Evolutionary conservation across 2,113 vertebrate species (phyloP).

Genomic region (Sprattus sprattus): DNA sequence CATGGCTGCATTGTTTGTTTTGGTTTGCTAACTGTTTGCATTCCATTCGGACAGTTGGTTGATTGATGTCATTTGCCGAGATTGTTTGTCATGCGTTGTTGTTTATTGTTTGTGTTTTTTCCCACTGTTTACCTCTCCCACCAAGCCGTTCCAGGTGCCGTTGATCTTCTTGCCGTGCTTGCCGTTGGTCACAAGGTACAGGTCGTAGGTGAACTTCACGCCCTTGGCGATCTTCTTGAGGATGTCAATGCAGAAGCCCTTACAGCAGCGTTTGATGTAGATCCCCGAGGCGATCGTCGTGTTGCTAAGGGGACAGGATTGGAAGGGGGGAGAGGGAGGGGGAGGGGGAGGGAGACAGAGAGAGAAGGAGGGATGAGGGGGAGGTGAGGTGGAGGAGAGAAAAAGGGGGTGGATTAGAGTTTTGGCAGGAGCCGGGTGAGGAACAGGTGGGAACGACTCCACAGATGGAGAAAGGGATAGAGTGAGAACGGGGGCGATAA

Average conservation of each 20-base stretch:
- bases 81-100: too few relatives aligned
- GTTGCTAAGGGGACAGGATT: slow-evolving; percentile 74
- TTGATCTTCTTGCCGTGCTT: slow-evolving; percentile 99
- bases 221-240: slow-evolving; percentile 97
- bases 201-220: slow-evolving; percentile 98
- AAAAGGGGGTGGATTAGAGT: neutral
- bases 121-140: slow-evolving; percentile 83
- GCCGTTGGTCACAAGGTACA: slow-evolving; percentile 97
- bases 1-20: too few relatives aligned
- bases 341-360: neutral
- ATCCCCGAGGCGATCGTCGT: slow-evolving; percentile 91
- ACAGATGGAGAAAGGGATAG: neutral
- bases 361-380: neutral
- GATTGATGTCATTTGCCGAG: too few relatives aligned
- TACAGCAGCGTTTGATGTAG: slow-evolving; percentile 99
- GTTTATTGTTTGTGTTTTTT: too few relatives aligned
- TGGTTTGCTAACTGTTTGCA: too few relatives aligned
- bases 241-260: slow-evolving; percentile 99
- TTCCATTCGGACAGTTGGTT: too few relatives aligned
- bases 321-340: neutral
- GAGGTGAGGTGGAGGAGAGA: neutral
- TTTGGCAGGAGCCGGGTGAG: neutral
- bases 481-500: neutral
- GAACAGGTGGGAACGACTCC: neutral
- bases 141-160: slow-evolving; percentile 98